Evolutionary conservation across 1,140 invertebrate genomes (phyloP), one percentile per base, ranked within the genome.

Genomic region (Harpegnathos saltator): DNA sequence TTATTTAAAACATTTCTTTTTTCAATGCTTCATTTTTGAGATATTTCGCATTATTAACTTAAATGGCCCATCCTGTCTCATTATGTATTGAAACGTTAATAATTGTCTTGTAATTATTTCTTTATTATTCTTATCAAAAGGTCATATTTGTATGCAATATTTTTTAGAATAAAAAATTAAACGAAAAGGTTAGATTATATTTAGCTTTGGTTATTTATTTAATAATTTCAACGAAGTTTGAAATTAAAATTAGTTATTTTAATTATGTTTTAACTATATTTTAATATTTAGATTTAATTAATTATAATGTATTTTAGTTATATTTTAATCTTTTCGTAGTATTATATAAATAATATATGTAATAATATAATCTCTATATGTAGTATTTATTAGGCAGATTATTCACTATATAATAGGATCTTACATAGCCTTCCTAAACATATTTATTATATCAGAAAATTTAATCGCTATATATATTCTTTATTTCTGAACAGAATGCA

Each of bases 401-500:
- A 44, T 44, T 44, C 38, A 9, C 38, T 44, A 9, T 44, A 44
- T 44, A 44, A 44, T 44, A 44, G 11, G 7, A 9, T 44, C 38
- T 44, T 44, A 44, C 7, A 44, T 44, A 44, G 7, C 7, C 38
- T 9, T 44, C n/a, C 38, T 44, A 44, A 44, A 44, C 38, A 44
- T 11, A 44, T 44, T 73, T 61, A 11, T 68, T 52, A 73, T n/a
- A 12, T 26, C 17, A 56, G 22, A 73, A 59, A 73, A 61, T 73
- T 73, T 48, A 73, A 44, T 73, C 19, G 69, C 29, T 73, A 73
- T 14, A 24, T 26, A 63, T 73, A 73, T 17, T 11, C 7, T 73
- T 73, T 61, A 73, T 73, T 73, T 73, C 22, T 73, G 26, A 73
- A 15, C 44, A n/a, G 17, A 61, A 73, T 73, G 33, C 58, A 73